Evolutionary conservation across 2,797 vertebrate genomes (phyloP), one percentile per base, ranked within the genome.

Genomic region (Darevskia mixta): DNA sequence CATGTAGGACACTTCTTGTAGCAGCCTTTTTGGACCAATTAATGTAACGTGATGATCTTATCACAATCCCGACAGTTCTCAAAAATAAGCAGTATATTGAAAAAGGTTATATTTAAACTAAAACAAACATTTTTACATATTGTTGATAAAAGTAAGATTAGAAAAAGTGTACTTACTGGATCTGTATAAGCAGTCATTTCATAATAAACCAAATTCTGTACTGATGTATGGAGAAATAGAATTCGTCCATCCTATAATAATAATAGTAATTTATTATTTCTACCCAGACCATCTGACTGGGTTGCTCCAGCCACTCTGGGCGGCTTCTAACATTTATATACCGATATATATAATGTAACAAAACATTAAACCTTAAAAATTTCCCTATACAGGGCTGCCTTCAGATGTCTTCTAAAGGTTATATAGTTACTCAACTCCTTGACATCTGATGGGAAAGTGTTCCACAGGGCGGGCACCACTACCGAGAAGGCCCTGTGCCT

Each of bases 181-280:
- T 82, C 86, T 78, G 81, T 86, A 77, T 86, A 83, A 8, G 55
- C 67, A 32, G 69, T 80, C 58, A 92, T 45, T 35, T 91, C 88
- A 72, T 89, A 86, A 84, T 90, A 92, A 17, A 84, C 73, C 72
- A 91, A 15, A 66, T 86, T 91, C 41, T 88, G 66, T 35, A 91
- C 25, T 58, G 85, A 83, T 3, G 79, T 88, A 73, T 90, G 86
- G 58, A 92, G 67, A 78, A 91, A 92, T 3, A 91, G 66, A 75
- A 91, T 88, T 89, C 88, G 82, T 71, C 88, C 90, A 76, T 92
- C 88, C 90, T 91, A 49, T 84, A 38, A 61, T 75, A 87, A 77
- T 15, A 55, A 55, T 55, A 55, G 49, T 15, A 55, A 55, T 55
- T 55, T 55, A 55, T 55, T 55, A 55, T 55, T 55, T 55, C 13